Evolutionary conservation across 2,888 invertebrate species (phyloP), one percentile per base, ranked within the genome.

Genomic region (Linyphia triangularis): DNA sequence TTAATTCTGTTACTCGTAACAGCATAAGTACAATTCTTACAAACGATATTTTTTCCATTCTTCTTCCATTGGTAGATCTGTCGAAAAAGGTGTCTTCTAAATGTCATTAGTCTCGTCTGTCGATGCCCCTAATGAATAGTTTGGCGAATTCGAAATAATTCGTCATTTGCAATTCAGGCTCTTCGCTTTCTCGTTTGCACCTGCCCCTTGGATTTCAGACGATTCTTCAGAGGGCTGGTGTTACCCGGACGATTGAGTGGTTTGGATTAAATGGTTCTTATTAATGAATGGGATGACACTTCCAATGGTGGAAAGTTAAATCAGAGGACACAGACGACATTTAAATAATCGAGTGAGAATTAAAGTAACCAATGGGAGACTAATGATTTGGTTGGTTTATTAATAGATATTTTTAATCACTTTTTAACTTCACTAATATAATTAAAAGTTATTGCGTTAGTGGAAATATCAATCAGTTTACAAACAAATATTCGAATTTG

Each of bases 101-200:
- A 82, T 43, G 61, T 72, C 82, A 82, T 82, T 82, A 82, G 63
- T 28, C 33, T 28, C 24, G 16, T 26, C 33, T 37, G 24, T 24
- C 26, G 61, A 77, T 40, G 65, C 37, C 22, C 13, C 43, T 82
- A 82, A 82, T 82, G 82, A 72, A 82, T 82, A 72, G 82, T 59
- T 63, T 33, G n/a, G 81, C 10, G 65, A 59, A 72, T 82, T 72
- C 61, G 63, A 75, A 73, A 73, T 84, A 84, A 84, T 84, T 83
- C 73, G 72, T 83, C 83, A 83, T 83, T 84, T 84, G 83, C 83
- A 84, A 84, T 84, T 84, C 83, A 57, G 67, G 67, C 67, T n/a
- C n/a, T 40, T 51, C 77, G 70, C 40, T 43, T 33, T 33, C 43
- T 59, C 73, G 30, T 72, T 72, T 37, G 83, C 83, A 84, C 73